Percentiles rank a stretch among this genome's conserved stretches.
These are phyloP conservation scores for Sisyra nigra DNA, from an alignment of 2,888 invertebrate genomes.

Conservation along the genomic window DNA sequence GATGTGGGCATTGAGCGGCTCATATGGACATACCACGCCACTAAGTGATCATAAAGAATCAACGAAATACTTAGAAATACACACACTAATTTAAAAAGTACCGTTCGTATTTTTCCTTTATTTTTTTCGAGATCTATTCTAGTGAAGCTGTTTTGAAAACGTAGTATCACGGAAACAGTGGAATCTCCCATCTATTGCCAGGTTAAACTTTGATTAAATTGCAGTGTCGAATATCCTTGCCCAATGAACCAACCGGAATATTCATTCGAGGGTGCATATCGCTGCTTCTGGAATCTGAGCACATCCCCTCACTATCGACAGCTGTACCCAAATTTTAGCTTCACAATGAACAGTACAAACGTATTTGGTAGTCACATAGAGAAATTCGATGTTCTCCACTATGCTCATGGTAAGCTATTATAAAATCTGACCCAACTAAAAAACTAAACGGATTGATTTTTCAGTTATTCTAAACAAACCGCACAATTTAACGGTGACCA, in stretches of 20 bases:
- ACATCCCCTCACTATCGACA: slow-evolving; percentile 37
- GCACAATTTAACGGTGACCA: slow-evolving; percentile 26
- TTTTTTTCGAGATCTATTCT: no score
- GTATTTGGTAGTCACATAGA: slow-evolving; percentile 36
- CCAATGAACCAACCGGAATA: slow-evolving; percentile 16
- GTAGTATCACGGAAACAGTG: no score
- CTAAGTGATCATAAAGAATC: no score
- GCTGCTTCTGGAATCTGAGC: slow-evolving; percentile 30
- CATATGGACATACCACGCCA: no score
- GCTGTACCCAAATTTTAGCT: slow-evolving; percentile 33
- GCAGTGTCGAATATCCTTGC: slow-evolving; percentile 14
- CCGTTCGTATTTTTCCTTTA: no score
- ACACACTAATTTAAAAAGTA: no score
- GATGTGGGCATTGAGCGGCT: no score
- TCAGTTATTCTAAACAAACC: slow-evolving; percentile 33
- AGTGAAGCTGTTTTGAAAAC: no score
- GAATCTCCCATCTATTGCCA: no score
- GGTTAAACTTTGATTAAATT: slow-evolving; percentile 4
- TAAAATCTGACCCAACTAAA: slow-evolving; percentile 3
- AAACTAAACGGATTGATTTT: slow-evolving; percentile 7
- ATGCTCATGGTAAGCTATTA: slow-evolving; percentile 25
- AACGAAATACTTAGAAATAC: no score
- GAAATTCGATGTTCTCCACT: slow-evolving; percentile 41
- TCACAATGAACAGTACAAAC: slow-evolving; percentile 44
- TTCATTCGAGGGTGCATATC: slow-evolving; percentile 16